These are phyloP conservation scores for Ondatra zibethicus DNA, from an alignment of 2,113 vertebrate species.

Conservation along the genomic window DNA sequence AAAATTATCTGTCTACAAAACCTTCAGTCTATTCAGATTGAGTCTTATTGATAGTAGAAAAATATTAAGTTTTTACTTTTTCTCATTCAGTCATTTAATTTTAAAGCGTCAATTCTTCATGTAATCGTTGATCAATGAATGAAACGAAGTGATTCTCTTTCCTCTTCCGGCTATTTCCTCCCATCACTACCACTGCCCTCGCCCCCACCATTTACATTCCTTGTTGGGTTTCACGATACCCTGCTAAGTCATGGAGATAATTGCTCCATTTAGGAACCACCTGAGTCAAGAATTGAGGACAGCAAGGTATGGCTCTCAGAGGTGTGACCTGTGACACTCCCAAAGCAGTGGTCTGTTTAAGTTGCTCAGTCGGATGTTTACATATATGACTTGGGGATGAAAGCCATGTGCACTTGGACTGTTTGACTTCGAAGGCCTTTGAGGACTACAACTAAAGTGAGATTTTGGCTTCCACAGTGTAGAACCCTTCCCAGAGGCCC, in stretches of 20 bases:
- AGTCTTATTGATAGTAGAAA: not conserved
- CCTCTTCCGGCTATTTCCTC: not conserved
- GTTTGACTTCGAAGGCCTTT: not conserved
- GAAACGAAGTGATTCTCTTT: no score
- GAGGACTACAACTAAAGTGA: not conserved
- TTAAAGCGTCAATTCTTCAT: not conserved
- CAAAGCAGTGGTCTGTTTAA: not conserved
- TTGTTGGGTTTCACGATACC: constrained; percentile 30
- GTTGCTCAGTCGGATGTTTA: not conserved
- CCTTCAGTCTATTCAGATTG: not conserved
- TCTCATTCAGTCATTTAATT: not conserved
- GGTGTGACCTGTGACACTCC: not conserved
- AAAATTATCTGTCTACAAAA: not conserved
- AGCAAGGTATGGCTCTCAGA: fast-evolving
- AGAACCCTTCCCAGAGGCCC: not conserved
- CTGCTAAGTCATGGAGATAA: constrained; percentile 52
- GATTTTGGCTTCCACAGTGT: not conserved
- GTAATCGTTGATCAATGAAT: not conserved
- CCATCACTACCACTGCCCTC: not conserved
- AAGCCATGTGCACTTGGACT: fast-evolving
- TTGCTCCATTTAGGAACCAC: constrained; percentile 44
- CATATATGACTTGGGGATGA: not conserved
- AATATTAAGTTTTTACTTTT: not conserved
- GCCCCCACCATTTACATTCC: not conserved
- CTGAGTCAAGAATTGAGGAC: not conserved